phyloP scores from a whole-genome alignment of 1,140 invertebrate genomes.

The Octopus sinensis region DNA sequence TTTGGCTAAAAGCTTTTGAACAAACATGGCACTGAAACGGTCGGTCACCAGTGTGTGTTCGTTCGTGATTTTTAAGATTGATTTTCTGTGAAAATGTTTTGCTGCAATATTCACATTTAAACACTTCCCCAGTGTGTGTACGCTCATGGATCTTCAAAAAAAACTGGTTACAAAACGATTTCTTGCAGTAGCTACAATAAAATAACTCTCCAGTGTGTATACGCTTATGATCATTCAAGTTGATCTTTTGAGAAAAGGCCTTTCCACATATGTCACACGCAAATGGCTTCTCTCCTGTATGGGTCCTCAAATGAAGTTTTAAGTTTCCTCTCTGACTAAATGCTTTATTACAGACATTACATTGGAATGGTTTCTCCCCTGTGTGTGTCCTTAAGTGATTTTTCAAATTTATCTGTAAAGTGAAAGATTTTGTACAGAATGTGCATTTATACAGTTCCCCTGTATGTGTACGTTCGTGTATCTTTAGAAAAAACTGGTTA shows the following conservation, averaged over 20 bases:
- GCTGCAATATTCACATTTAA: constrained; percentile 17
- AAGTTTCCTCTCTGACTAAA: constrained; percentile 56
- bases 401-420: constrained; percentile 15
- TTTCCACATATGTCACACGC: constrained; percentile 59
- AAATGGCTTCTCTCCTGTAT: constrained; percentile 57
- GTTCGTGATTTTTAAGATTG: constrained; percentile 59
- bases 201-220: constrained; percentile 28
- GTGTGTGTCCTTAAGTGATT: constrained; percentile 44
- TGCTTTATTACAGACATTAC: constrained; percentile 49
- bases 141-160: constrained; percentile 16
- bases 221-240: constrained; percentile 76
- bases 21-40: constrained; percentile 88
- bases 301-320: constrained; percentile 74
- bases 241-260: constrained; percentile 84
- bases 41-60: constrained; percentile 61
- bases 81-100: constrained; percentile 16
- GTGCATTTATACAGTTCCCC: constrained; percentile 19
- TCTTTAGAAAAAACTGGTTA: constrained; percentile 8
- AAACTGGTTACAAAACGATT: constrained; percentile 23
- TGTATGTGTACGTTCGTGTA: constrained; percentile 18
- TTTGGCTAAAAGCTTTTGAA: constrained; percentile 54
- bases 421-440: constrained; percentile 17
- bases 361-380: constrained; percentile 51
- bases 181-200: constrained; percentile 53
- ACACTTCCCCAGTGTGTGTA: constrained; percentile 24